Evolutionary conservation across 2,888 invertebrate genomes (phyloP), one percentile per base, ranked within the genome.

Genomic region (Drosophila picticornis): DNA sequence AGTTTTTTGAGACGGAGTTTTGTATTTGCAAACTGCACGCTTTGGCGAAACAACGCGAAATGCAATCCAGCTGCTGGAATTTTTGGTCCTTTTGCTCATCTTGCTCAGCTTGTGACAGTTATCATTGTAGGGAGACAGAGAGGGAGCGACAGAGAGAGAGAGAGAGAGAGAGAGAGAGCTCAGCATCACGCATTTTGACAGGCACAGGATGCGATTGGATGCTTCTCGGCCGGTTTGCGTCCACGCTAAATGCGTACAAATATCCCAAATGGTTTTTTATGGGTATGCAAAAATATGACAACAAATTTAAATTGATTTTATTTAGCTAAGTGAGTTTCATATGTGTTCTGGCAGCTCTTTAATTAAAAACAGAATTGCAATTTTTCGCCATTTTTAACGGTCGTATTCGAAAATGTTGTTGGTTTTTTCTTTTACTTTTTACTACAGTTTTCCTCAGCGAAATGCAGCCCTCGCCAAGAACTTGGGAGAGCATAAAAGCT

Each of bases 51-150:
- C 74, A 88, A 81, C 76, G 64, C 78, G 85, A 87, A 91, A 90
- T 91, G 91, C 87, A 92, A 68, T 68, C 81, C 90, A 90, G 88
- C 85, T 90, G 85, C 90, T 90, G 51, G 60, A 73, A 78, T 62
- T 55, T 77, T 71, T 65, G 81, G 72, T 71, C 72, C 77, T 68
- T 75, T 70, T 52, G 70, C 73, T 82, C 83, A 38, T n/a, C 56
- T 46, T 46, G 46, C 46, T 79, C 62, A 22, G 29, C 9, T 29
- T 59, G 56, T 86, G 76, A 71, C 87, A 79, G 68, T 70, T 84
- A 57, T 9, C n/a, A 50, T 19, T 27, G 6, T 11, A 19, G 4
- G 29, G 22, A 2, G 3, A 16, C 29, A 38, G n/a, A 1, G 19
- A 29, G n/a, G 13, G 1, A n/a, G 34, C 19, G 34, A 19, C 34